Conservation (phyloP, 2,113 vertebrate genomes). For the Dendropsophus ebraccatus region DNA sequence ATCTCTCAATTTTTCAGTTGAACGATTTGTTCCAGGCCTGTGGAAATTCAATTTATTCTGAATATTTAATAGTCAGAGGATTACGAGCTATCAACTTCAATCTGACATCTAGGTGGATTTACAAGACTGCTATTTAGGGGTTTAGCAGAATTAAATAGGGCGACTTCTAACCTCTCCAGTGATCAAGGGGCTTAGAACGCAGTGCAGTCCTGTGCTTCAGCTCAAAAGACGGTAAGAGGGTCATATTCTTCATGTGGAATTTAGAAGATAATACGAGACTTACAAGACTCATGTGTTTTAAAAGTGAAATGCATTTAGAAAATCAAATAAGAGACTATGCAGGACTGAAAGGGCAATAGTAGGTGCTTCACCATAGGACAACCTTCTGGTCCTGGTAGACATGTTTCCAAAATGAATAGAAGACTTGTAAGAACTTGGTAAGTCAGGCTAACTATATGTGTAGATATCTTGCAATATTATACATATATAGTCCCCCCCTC, state of each 20-base stretch:
- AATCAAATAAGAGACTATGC: background rate
- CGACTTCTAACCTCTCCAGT: conserved; percentile 53
- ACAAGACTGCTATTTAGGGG: conserved; percentile 37
- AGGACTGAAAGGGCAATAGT: background rate
- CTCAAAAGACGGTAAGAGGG: conserved; percentile 35
- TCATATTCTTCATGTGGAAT: conserved; percentile 28
- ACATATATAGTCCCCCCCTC: no score
- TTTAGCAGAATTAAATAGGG: conserved; percentile 46
- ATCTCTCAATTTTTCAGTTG: conserved; percentile 58
- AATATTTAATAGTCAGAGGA: conserved; percentile 52
- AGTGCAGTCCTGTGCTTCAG: conserved; percentile 25
- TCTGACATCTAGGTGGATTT: conserved; percentile 53
- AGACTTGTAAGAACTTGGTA: background rate
- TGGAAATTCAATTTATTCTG: conserved; percentile 58
- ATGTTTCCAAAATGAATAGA: background rate
- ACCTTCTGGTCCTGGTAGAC: background rate
- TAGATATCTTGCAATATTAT: no score
- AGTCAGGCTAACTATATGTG: no score
- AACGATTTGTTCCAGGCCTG: conserved; percentile 47
- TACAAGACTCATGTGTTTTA: conserved; percentile 19
- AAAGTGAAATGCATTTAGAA: conserved; percentile 8
- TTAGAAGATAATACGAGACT: conserved; percentile 31
- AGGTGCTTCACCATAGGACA: conserved; percentile 8
- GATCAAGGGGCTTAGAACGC: conserved; percentile 40
- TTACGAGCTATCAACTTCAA: conserved; percentile 51